These are phyloP conservation scores for Hemaris fuciformis DNA, from an alignment of 2,888 invertebrate genomes.

Conservation along the genomic window DNA sequence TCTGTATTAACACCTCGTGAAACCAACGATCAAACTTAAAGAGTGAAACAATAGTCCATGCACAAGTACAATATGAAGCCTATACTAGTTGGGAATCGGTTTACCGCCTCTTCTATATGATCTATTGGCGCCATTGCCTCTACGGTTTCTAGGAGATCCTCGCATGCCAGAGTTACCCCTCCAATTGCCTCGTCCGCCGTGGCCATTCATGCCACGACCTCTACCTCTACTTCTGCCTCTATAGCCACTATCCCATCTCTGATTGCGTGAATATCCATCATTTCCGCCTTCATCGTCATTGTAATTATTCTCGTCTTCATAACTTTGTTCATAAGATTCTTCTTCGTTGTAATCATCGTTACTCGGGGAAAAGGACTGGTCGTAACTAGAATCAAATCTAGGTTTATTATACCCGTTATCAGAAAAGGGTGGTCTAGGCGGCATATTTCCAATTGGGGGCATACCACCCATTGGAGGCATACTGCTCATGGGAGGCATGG, in stretches of 20 bases:
- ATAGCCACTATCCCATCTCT: conserved; percentile 63
- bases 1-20: conserved; percentile 66
- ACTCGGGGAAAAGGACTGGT: conserved; percentile 58
- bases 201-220: conserved; percentile 65
- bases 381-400: conserved; percentile 57
- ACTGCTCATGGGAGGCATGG: conserved; percentile 28
- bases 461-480: conserved; percentile 43
- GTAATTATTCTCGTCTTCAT: conserved; percentile 53
- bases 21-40: conserved; percentile 47
- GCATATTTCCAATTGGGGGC: conserved; percentile 43
- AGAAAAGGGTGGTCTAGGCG: conserved; percentile 50
- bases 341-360: conserved; percentile 61
- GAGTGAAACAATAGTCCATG: conserved; percentile 48
- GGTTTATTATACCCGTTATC: conserved; percentile 72
- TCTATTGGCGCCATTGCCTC: conserved; percentile 57
- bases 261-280: conserved; percentile 52
- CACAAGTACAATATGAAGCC: conserved; percentile 15
- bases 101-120: conserved; percentile 70
- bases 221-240: conserved; percentile 67
- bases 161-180: conserved; percentile 52
- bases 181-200: conserved; percentile 62
- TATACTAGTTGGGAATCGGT: conserved; percentile 58
- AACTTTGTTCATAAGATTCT: conserved; percentile 51
- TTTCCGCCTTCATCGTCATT: conserved; percentile 55
- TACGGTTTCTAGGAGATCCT: conserved; percentile 54